Base-by-base conservation (phyloP, 37 sponge, comb jelly and placozoan genomes). In the Amphimedon queenslandica region DNA sequence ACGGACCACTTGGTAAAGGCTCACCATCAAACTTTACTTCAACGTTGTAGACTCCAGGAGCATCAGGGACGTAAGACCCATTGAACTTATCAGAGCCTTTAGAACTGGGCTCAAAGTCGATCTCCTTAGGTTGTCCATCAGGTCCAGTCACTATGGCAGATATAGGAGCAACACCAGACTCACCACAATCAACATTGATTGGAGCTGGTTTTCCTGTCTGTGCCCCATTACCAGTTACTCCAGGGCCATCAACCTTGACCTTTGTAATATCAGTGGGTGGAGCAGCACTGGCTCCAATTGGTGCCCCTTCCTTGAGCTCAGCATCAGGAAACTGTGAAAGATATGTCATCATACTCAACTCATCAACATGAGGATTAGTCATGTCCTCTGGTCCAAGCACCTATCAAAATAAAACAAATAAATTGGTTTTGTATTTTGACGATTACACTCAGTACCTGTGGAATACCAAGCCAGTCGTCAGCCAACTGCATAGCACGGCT, bases 261-360 rank as follows among this genome's bases (percentile, higher is more conserved):
- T 47, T 47, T 47, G 53, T 47, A 18, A 47, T 47, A 47, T 47
- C 53, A 18, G 8, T 47, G n/a, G n/a, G n/a, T 47, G 53, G 53
- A 13, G 8, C 53, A 18, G 8, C 53, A 18, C 13, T 47, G 8
- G 53, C 13, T 47, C 53, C 53, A 47, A 94, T 58, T 6, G 92
- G 94, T 20, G 94, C 93, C 16, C 94, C 92, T 37, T 78, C 81
- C 74, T 97, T 97, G 34, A 90, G 86, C 40, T 88, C 68, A 20
- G 98, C 98, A 4, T 97, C 88, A 30, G 92, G 83, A 67, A 95
- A 98, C 63, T 89, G 73, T 18, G 99, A 98, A 31, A 98, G 85
- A 70, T 98, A 98, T 27, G 99, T 95, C 96, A 98, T 94, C 93
- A 98, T 87, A 47, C 93, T 92, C 66, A 95, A 84, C 76, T 98